These are phyloP conservation scores for Drosophila neotestacea DNA, from an alignment of 2,888 invertebrate genomes.

Conservation along the genomic window DNA sequence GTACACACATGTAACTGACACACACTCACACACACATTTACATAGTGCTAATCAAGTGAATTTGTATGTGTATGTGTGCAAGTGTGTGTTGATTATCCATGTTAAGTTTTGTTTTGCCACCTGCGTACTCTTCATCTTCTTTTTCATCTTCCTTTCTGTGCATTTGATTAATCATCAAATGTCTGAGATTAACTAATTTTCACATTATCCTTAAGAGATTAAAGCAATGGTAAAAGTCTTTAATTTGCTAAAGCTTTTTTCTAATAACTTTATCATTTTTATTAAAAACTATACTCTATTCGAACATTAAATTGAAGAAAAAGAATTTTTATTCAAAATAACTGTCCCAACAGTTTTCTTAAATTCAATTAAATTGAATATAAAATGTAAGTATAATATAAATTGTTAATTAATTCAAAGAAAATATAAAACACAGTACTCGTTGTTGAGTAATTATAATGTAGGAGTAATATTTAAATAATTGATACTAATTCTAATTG, in stretches of 20 bases:
- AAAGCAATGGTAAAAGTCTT: no score
- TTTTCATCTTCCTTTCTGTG: slow-evolving; percentile 1
- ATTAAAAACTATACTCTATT: no score
- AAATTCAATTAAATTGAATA: background rate
- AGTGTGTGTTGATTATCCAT: slow-evolving; percentile 30
- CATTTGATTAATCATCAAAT: slow-evolving; percentile 56
- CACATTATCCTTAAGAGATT: background rate
- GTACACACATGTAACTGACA: slow-evolving; percentile 43
- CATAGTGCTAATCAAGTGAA: slow-evolving; percentile 67
- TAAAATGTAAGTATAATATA: background rate
- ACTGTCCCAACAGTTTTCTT: no score
- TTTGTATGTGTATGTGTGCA: slow-evolving; percentile 42
- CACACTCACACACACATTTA: slow-evolving; percentile 36
- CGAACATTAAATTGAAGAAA: no score
- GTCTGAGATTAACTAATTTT: slow-evolving; percentile 50
- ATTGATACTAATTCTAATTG: no score
- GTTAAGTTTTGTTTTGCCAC: slow-evolving; percentile 48
- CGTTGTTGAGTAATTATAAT: no score
- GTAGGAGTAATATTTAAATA: no score
- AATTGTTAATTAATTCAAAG: no score
- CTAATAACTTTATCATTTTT: no score
- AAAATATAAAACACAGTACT: no score
- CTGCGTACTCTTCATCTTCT: slow-evolving; percentile 9
- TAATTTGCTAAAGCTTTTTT: no score
- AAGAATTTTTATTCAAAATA: no score